Conservation (phyloP, 2,888 invertebrate genomes). For the Diarsia mendica region DNA sequence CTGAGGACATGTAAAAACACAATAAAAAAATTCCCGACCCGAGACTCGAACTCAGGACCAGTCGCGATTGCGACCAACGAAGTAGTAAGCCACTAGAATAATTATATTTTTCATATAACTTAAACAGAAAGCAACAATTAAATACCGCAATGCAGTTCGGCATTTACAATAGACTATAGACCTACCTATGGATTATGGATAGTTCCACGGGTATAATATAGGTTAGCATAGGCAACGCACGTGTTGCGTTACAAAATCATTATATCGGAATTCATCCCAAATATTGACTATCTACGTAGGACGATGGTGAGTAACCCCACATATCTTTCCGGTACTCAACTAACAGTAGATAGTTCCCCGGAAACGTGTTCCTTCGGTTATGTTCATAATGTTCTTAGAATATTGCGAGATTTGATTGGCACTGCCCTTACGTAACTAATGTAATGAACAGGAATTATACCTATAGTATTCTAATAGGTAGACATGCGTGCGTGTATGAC, state of each 20-base stretch:
- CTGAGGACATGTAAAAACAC: too few species aligned
- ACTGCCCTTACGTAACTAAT: conserved; percentile 24
- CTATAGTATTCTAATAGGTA: too few species aligned
- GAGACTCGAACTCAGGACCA: too few species aligned
- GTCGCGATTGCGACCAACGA: too few species aligned
- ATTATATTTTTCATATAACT: neutral
- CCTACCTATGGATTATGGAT: neutral
- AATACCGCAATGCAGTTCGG: conserved; percentile 1
- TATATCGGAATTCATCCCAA: neutral
- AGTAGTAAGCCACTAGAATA: too few species aligned
- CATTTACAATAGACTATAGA: neutral
- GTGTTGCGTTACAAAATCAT: neutral
- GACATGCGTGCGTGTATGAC: too few species aligned
- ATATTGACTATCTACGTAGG: conserved; percentile 11
- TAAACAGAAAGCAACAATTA: neutral
- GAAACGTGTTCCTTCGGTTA: conserved; percentile 1
- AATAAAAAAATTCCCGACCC: too few species aligned
- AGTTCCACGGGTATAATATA: neutral
- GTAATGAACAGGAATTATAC: neutral
- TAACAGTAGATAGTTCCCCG: neutral
- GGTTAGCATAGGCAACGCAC: neutral
- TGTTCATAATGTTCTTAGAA: conserved; percentile 25
- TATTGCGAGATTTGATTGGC: conserved; percentile 18
- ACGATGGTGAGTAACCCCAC: conserved; percentile 4
- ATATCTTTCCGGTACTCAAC: neutral